Conservation (phyloP, 2,113 vertebrate genomes). For the Promerops cafer region DNA sequence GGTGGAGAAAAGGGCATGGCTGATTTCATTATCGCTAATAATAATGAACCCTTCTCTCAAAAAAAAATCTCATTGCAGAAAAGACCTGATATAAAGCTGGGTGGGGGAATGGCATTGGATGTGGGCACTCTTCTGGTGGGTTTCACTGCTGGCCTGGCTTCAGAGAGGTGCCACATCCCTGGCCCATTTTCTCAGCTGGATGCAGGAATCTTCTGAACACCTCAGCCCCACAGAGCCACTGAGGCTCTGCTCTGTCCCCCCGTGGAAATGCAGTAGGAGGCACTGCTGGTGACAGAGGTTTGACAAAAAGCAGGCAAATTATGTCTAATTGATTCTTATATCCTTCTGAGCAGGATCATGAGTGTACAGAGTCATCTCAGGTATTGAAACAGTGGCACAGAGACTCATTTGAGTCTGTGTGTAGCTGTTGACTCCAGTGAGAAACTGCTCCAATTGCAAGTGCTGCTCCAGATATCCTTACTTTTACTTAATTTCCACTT, state of each 20-base stretch:
- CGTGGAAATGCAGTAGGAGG: neutral
- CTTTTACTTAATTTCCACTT: neutral
- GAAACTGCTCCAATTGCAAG: neutral
- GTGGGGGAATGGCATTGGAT: neutral
- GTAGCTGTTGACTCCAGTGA: neutral
- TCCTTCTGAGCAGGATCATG: neutral
- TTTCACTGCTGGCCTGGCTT: neutral
- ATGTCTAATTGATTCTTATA: neutral
- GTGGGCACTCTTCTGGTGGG: neutral
- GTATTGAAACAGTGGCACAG: neutral
- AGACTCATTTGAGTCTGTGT: neutral
- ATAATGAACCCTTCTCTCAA: neutral
- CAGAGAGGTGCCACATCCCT: neutral
- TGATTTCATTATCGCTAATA: neutral
- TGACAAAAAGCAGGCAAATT: neutral
- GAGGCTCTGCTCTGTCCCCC: neutral
- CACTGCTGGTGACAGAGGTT: neutral
- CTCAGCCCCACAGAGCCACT: accelerated
- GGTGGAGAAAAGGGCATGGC: neutral
- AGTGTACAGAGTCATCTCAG: neutral
- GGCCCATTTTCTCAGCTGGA: neutral
- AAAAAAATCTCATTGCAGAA: neutral
- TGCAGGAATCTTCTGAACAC: neutral
- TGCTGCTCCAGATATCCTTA: neutral
- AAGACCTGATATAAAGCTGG: accelerated